Conservation (phyloP, 2,797 vertebrate species). For the Gobionotothen gibberifrons region DNA sequence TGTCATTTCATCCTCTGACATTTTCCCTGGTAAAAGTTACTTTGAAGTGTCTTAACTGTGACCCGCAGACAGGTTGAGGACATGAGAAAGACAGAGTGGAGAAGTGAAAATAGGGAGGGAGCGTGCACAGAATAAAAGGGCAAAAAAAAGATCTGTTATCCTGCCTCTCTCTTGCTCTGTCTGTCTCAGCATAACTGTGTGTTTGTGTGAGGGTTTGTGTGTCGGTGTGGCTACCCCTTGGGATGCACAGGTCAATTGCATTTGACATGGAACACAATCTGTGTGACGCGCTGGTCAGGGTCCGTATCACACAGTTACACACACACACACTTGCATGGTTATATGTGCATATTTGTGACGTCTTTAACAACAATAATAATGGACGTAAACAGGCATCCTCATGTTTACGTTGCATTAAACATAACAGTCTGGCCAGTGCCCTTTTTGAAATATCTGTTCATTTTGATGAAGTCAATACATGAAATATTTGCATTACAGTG, state of each 20-base stretch:
- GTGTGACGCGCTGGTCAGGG: conserved; percentile 39
- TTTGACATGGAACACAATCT: conserved; percentile 54
- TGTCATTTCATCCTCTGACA: conserved; percentile 67
- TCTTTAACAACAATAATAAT: neutral
- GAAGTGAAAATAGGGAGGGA: conserved; percentile 13
- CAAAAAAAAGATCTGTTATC: conserved; percentile 25
- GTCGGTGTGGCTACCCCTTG: conserved; percentile 28
- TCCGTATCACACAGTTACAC: conserved; percentile 1
- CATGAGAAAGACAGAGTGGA: conserved; percentile 30
- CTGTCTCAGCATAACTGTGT: conserved; percentile 33
- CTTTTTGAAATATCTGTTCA: conserved; percentile 17
- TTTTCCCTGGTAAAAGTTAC: conserved; percentile 53
- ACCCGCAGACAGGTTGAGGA: conserved; percentile 65
- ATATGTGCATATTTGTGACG: conserved; percentile 4
- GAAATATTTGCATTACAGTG: conserved; percentile 15
- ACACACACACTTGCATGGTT: neutral
- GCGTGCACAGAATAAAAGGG: conserved; percentile 35
- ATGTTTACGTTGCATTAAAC: neutral
- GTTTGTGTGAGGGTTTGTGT: conserved; percentile 1
- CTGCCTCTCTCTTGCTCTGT: conserved; percentile 10
- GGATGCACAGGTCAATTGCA: conserved; percentile 52
- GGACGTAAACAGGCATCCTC: neutral
- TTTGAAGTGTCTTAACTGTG: conserved; percentile 71
- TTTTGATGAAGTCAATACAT: conserved; percentile 20
- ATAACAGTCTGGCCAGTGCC: neutral